Percentiles rank a stretch among this genome's conserved stretches.
phyloP scores from a whole-genome alignment of 2,113 vertebrate species.

The Chionomys nivalis region DNA sequence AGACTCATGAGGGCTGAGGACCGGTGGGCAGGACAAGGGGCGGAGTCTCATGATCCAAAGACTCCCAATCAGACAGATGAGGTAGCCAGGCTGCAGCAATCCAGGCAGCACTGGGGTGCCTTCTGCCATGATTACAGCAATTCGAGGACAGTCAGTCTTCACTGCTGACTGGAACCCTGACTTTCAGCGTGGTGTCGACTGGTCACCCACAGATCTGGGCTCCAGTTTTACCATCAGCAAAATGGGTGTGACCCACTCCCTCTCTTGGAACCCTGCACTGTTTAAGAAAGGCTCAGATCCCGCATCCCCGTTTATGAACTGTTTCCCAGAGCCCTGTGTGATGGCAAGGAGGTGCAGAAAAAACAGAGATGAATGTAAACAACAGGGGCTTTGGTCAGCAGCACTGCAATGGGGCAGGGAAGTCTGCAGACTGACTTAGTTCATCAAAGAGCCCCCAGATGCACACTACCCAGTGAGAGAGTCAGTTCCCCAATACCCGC shows the following conservation, averaged over 20 bases:
- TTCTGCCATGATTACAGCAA: not conserved
- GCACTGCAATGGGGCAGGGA: not conserved
- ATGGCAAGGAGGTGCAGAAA: not conserved
- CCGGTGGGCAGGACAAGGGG: not conserved
- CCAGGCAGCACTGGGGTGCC: not conserved
- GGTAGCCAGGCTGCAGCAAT: not conserved
- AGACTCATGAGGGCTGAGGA: not conserved
- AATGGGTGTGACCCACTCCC: not conserved
- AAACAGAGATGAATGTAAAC: not conserved
- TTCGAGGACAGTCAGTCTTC: not conserved
- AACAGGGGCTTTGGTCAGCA: not conserved
- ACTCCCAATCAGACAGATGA: not conserved
- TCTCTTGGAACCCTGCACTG: not conserved
- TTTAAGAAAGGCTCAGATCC: not conserved
- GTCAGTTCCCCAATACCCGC: too few species aligned
- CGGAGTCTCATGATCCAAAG: not conserved
- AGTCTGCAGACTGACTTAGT: not conserved
- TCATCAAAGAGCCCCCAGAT: not conserved
- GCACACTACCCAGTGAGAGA: not conserved
- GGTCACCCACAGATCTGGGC: not conserved
- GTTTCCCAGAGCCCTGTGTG: not conserved
- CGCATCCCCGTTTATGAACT: not conserved
- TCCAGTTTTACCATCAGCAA: not conserved
- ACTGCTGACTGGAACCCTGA: not conserved
- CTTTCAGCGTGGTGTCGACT: not conserved